Evolutionary conservation across 1,140 invertebrate genomes (phyloP), one percentile per base, ranked within the genome.

Genomic region (Mercenaria mercenaria): DNA sequence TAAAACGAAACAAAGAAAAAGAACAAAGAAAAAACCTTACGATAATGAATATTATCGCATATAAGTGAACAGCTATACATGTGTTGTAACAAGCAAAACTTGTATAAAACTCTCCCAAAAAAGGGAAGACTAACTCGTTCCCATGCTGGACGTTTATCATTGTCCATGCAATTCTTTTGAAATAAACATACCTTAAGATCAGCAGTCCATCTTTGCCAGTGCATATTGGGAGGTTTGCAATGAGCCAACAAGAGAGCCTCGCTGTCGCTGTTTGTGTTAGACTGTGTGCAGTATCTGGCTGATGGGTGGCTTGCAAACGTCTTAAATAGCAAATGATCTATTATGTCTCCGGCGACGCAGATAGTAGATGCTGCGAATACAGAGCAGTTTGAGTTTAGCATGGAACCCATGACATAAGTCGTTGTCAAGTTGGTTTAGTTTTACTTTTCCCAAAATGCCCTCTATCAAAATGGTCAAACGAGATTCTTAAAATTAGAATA

Each of bases 141-240:
- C n/a, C n/a, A n/a, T n/a, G n/a, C n/a, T n/a, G n/a, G n/a, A n/a
- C n/a, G n/a, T n/a, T n/a, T n/a, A n/a, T n/a, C n/a, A n/a, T n/a
- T n/a, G n/a, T n/a, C n/a, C n/a, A n/a, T n/a, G n/a, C n/a, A n/a
- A n/a, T n/a, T n/a, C n/a, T n/a, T n/a, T n/a, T n/a, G n/a, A n/a
- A n/a, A n/a, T n/a, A n/a, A n/a, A n/a, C n/a, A n/a, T 79, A 79
- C 76, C 47, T 79, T 79, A 1, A 79, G 15, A 52, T 37, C 76
- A 3, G 76, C 43, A 6, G 0, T 1, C 76, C 76, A 79, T 79
- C 76, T 50, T 0, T n/a, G n/a, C 20, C 34, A 79, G 18, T 79
- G 47, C 0, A 15, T 18, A n/a, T 34, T 4, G 4, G 4, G 0
- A 10, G 20, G 26, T 0, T 37, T 56, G 23, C 76, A 79, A 6